A percentile compares a stretch with the other conserved stretches of the same genome.
phyloP scores from a whole-genome alignment of 2,113 vertebrate genomes.

The Rhinolophus ferrumequinum region DNA sequence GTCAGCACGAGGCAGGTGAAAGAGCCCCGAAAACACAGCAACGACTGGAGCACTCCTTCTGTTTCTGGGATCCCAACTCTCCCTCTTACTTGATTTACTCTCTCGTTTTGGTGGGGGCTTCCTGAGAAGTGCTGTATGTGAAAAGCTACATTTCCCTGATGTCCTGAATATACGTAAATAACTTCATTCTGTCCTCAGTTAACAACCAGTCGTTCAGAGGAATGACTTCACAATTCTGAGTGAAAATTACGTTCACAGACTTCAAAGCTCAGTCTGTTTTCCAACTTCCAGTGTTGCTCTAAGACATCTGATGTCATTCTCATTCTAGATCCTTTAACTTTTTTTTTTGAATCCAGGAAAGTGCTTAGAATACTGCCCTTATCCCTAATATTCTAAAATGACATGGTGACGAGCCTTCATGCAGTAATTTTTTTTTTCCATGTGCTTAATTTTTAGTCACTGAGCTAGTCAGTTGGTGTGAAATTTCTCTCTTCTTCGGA shows the following conservation, averaged over 20 bases:
- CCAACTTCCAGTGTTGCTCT: background rate
- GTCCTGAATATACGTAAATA: no score
- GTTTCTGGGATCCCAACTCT: background rate
- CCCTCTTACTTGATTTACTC: background rate
- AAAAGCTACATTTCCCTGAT: background rate
- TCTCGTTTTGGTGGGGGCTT: background rate
- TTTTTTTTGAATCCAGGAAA: background rate
- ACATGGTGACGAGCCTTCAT: background rate
- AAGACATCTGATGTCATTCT: background rate
- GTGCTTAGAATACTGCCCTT: background rate
- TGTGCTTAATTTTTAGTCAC: background rate
- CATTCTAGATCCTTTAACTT: background rate
- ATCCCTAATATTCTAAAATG: background rate
- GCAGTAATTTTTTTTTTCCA: background rate
- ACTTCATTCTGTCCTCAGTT: background rate
- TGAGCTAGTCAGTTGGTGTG: background rate
- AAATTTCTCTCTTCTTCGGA: background rate
- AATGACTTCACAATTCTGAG: background rate
- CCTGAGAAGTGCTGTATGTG: background rate
- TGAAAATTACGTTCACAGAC: background rate
- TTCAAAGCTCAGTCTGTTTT: background rate
- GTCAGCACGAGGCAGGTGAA: background rate
- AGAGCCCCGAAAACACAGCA: background rate
- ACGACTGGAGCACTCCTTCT: background rate
- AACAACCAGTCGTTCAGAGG: background rate